Evolutionary conservation across 2,888 invertebrate genomes (phyloP), one percentile per base, ranked within the genome.

Genomic region (Apodemia hepburni): DNA sequence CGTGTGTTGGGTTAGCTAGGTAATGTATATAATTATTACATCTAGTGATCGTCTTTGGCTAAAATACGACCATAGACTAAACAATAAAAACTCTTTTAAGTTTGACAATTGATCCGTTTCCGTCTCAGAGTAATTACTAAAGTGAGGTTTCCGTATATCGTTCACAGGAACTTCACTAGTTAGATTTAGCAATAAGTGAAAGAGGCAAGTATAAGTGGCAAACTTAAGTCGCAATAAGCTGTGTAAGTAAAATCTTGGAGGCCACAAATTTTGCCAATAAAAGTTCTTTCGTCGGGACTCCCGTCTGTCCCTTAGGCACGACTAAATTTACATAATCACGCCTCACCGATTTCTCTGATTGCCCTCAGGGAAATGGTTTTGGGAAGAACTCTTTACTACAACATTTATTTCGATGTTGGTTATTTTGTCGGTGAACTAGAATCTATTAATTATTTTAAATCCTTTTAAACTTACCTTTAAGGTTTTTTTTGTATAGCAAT

Each of bases 321-420:
- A 29, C 29, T 27, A 29, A 54, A 54, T 54, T 54, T 54, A 54
- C 54, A 27, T 54, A 54, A 54, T 54, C 27, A 29, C 29, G 54
- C 54, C 54, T 54, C 54, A 54, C 22, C 29, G 54, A 54, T 29
- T 29, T 57, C 29, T 8, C n/a, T 57, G 29, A 29, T 29, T 57
- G 29, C 29, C 54, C 29, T 29, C 8, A n/a, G 27, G 54, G 15
- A 54, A 54, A 54, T 22, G 6, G 7, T 12, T 29, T 51, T 54
- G 27, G 12, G 7, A 54, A 18, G 49, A 54, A 27, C 6, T 54
- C 54, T 27, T 27, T 15, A 54, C 11, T 18, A 38, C 38, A 38
- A 51, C 22, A 51, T 27, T 54, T 27, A 27, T n/a, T n/a, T n/a
- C 12, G 12, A 54, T 54, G 27, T 12, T 27, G 4, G 45, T 5